These are phyloP conservation scores for Drosophila nigrodunni DNA, from an alignment of 1,140 invertebrate genomes.

Conservation along the genomic window DNA sequence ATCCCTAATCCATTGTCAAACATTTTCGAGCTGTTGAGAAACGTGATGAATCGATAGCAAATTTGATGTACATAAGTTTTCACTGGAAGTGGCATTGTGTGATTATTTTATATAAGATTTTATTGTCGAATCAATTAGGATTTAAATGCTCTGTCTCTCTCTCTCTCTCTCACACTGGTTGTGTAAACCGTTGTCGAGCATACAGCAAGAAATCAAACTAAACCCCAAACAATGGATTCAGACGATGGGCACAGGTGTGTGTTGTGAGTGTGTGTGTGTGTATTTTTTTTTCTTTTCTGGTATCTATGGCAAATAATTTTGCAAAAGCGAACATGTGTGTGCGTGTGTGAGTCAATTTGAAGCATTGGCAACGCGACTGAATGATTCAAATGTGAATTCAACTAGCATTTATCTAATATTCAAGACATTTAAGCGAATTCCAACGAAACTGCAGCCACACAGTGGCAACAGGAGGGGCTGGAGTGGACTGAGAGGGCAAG, in stretches of 20 bases:
- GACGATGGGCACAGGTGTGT: conserved; percentile 32
- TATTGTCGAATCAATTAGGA: conserved; percentile 27
- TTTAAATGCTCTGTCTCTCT: not conserved
- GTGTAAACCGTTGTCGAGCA: conserved; percentile 7
- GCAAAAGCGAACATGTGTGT: conserved; percentile 4
- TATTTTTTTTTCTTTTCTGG: not conserved
- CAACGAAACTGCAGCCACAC: not conserved
- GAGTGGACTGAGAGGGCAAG: not conserved
- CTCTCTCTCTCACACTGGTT: not conserved
- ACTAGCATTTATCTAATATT: conserved; percentile 17
- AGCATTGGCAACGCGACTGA: conserved; percentile 16
- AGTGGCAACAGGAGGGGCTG: not conserved
- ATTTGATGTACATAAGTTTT: not conserved
- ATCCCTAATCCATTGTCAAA: not conserved
- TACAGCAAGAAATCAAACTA: not conserved
- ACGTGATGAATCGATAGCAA: not conserved
- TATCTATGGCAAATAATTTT: conserved; percentile 42
- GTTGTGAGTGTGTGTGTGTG: conserved; percentile 2
- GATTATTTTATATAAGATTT: conserved; percentile 15
- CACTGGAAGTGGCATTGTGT: not conserved
- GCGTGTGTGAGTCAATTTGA: conserved; percentile 2
- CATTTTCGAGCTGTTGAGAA: not conserved
- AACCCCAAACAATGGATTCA: conserved; percentile 1
- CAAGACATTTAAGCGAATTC: conserved; percentile 6
- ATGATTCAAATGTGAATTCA: not conserved